phyloP scores from a whole-genome alignment of 2,113 vertebrate species.

The Numida meleagris region DNA sequence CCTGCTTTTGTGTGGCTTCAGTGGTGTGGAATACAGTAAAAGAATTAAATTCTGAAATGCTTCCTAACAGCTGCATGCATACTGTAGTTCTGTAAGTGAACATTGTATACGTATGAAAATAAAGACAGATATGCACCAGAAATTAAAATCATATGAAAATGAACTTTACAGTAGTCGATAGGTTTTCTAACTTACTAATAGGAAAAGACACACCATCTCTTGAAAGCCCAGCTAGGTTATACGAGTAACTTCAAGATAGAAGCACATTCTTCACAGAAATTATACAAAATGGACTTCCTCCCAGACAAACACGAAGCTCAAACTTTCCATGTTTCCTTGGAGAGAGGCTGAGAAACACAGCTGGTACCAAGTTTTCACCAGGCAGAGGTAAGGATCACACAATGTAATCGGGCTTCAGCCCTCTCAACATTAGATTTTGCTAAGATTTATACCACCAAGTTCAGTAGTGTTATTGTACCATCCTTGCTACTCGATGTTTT shows the following conservation, averaged over 20 bases:
- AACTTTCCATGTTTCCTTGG: not conserved
- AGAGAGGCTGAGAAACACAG: accelerated
- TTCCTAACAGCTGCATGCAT: not conserved
- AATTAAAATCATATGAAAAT: not conserved
- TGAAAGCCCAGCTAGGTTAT: not conserved
- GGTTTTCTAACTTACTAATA: not conserved
- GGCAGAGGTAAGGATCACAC: too few species aligned
- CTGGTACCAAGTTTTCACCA: not conserved
- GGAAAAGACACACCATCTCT: not conserved
- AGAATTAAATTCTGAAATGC: slow-evolving; percentile 5
- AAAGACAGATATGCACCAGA: not conserved
- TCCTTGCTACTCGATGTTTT: not conserved
- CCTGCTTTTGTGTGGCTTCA: not conserved
- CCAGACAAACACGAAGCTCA: not conserved
- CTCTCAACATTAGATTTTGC: not conserved
- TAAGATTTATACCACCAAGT: too few species aligned
- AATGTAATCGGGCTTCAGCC: not conserved
- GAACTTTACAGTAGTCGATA: not conserved
- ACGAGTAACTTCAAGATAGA: not conserved
- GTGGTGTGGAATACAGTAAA: not conserved
- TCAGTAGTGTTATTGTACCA: not conserved
- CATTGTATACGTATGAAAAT: not conserved
- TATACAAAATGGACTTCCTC: not conserved
- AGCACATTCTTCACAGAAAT: not conserved
- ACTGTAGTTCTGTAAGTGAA: not conserved